Evolutionary conservation across 2,113 vertebrate species (phyloP).

Genomic region (Castor canadensis): DNA sequence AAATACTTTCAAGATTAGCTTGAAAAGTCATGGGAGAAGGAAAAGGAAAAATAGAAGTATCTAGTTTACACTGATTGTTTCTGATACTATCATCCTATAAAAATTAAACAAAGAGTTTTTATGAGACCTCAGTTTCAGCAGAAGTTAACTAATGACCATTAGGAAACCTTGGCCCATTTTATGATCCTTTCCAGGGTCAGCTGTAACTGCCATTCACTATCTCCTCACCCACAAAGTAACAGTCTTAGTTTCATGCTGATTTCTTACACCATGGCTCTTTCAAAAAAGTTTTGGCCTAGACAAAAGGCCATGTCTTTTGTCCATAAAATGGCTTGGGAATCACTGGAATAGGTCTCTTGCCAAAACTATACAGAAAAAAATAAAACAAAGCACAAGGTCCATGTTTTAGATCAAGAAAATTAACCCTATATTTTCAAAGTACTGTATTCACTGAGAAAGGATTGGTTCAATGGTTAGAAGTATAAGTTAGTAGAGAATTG

Average conservation of each 20-base stretch:
- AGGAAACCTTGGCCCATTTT: not conserved
- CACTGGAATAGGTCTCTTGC: not conserved
- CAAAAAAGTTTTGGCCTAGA: not conserved
- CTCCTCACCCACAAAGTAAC: not conserved
- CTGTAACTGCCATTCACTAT: not conserved
- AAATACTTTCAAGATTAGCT: slow-evolving; percentile 1
- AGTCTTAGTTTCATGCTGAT: not conserved
- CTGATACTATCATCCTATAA: not conserved
- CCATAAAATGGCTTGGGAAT: not conserved
- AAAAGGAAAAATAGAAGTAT: not conserved
- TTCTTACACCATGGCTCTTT: not conserved
- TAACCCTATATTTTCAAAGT: not conserved
- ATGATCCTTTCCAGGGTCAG: not conserved
- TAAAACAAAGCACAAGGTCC: not conserved
- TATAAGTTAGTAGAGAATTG: not conserved
- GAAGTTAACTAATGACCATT: not conserved
- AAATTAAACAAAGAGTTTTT: not conserved
- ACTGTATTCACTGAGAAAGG: not conserved
- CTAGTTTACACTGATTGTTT: not conserved
- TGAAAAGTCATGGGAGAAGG: not conserved
- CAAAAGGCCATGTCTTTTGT: not conserved
- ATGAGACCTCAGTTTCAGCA: not conserved
- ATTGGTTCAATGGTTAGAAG: not conserved
- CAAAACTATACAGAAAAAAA: not conserved
- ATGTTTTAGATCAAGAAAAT: slow-evolving; percentile 15